Conservation (phyloP, 2,113 vertebrate genomes). For the Pardalotus punctatus region DNA sequence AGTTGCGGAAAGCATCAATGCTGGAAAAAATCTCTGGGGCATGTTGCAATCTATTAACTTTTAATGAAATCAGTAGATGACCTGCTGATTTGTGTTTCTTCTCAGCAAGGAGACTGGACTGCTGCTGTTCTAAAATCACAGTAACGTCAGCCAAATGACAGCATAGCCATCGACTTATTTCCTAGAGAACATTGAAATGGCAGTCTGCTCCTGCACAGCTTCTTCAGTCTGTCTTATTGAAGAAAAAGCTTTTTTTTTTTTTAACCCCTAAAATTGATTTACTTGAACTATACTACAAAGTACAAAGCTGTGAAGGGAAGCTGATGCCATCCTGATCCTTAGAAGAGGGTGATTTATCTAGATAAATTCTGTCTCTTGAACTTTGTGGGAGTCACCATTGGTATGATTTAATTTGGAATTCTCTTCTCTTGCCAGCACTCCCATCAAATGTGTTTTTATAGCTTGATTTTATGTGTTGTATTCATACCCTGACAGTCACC, state of each 20-base stretch:
- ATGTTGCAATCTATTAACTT: constrained; percentile 66
- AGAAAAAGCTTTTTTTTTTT: background rate
- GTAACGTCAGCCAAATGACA: background rate
- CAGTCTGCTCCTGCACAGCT: background rate
- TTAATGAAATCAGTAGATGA: constrained; percentile 63
- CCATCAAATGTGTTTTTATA: background rate
- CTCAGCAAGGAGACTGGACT: constrained; percentile 46
- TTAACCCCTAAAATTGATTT: background rate
- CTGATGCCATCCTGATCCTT: background rate
- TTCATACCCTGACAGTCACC: background rate
- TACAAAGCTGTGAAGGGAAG: background rate
- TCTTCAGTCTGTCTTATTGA: background rate
- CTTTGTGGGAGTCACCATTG: background rate
- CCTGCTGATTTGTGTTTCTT: constrained; percentile 55
- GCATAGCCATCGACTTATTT: background rate
- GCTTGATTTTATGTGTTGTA: background rate
- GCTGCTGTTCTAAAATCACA: constrained; percentile 43
- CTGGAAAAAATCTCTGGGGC: constrained; percentile 31
- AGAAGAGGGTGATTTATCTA: background rate
- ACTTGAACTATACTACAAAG: background rate
- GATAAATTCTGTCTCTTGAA: background rate
- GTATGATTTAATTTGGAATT: background rate
- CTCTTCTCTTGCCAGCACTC: background rate
- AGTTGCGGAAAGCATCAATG: background rate
- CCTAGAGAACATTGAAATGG: constrained; percentile 46